Evolutionary conservation across 2,113 vertebrate genomes (phyloP).

Genomic region (Todiramphus saurophagus): DNA sequence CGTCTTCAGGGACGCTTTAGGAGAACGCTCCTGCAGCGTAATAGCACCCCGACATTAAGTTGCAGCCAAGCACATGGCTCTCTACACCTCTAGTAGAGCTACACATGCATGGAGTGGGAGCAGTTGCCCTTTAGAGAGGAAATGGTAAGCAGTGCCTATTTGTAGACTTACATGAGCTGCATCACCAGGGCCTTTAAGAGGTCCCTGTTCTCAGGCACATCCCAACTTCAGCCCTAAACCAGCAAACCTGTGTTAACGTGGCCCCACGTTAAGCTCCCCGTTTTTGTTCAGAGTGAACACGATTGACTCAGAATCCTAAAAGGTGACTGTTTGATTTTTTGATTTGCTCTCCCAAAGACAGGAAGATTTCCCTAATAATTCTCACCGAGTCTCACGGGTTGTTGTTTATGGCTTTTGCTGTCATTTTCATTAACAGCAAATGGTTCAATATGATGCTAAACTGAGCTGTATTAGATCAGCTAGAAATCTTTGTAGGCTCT

Average conservation of each 20-base stretch:
- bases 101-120: fast-evolving
- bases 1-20: neutral
- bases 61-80: neutral
- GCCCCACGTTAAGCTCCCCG: neutral
- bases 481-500: constrained; percentile 75
- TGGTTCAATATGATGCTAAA: constrained; percentile 75
- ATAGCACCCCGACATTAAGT: fast-evolving
- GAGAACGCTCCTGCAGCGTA: fast-evolving
- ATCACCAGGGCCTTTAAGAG: neutral
- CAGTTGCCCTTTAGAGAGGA: neutral
- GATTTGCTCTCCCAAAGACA: constrained; percentile 32
- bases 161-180: fast-evolving
- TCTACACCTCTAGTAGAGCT: neutral
- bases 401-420: constrained; percentile 65
- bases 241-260: neutral
- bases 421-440: constrained; percentile 75
- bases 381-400: constrained; percentile 30
- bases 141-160: neutral
- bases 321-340: constrained; percentile 21
- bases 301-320: neutral
- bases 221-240: neutral
- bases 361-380: constrained; percentile 49
- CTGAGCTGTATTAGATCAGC: constrained; percentile 76
- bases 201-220: neutral
- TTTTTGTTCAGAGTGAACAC: neutral